Percentiles rank a stretch among this genome's conserved stretches.
These are phyloP conservation scores for Neoarius graeffei DNA, from an alignment of 2,113 vertebrate species.

Conservation along the genomic window DNA sequence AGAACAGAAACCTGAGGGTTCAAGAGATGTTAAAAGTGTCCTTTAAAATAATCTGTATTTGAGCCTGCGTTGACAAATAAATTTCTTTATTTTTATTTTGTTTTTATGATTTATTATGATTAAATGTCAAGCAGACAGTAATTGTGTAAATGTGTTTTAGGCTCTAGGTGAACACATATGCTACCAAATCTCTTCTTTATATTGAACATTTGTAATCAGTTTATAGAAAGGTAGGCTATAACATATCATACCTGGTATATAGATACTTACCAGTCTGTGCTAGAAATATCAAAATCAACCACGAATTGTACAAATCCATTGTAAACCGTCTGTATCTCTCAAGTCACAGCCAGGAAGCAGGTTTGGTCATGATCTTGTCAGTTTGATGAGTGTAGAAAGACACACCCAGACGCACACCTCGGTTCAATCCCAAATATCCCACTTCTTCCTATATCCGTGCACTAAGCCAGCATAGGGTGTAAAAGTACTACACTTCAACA, in stretches of 20 bases:
- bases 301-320: conserved; percentile 46
- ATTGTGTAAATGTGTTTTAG: neutral
- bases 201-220: neutral
- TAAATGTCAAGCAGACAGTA: too few species aligned
- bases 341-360: conserved; percentile 33
- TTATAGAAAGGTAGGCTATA: too few species aligned
- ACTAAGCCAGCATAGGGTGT: neutral
- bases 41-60: neutral
- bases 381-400: conserved; percentile 5
- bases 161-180: neutral
- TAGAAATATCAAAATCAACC: conserved; percentile 39
- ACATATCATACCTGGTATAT: neutral
- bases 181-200: neutral
- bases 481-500: neutral
- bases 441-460: neutral
- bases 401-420: conserved; percentile 43
- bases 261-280: conserved; percentile 38
- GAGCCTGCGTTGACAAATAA: neutral
- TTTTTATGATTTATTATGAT: too few species aligned
- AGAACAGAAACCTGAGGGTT: conserved; percentile 35
- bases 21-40: neutral
- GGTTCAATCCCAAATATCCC: neutral
- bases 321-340: conserved; percentile 27
- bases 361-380: conserved; percentile 22
- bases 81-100: too few species aligned